Percentiles rank a stretch among this genome's conserved stretches.
Conservation (phyloP, 1,140 invertebrate genomes). For the Anoplolepis gracilipes region DNA sequence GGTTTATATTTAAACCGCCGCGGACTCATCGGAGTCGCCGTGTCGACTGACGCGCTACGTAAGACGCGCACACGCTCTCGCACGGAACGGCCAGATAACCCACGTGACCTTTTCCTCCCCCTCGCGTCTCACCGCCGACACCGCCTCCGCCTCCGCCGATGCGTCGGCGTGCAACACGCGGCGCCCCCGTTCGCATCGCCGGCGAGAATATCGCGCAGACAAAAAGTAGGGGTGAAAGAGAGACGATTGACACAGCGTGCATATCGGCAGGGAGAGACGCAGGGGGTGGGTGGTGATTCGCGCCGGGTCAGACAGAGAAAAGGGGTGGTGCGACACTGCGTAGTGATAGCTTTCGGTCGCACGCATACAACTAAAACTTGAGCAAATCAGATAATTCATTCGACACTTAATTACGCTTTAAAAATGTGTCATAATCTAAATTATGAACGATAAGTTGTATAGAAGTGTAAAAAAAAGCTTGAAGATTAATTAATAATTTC, state of each 20-base stretch:
- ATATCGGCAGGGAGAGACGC: conserved; percentile 1
- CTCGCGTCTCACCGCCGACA: not conserved
- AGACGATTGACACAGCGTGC: conserved; percentile 56
- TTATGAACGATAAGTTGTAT: not conserved
- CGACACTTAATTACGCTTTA: not conserved
- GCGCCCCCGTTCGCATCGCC: conserved; percentile 9
- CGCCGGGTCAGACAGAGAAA: conserved; percentile 58
- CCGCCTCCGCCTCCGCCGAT: conserved; percentile 22
- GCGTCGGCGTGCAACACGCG: conserved; percentile 50
- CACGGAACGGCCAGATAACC: conserved; percentile 78
- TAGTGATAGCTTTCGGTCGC: conserved; percentile 40
- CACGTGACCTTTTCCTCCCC: conserved; percentile 77
- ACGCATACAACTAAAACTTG: not conserved
- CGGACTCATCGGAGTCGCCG: conserved; percentile 70
- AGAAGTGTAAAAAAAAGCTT: not conserved
- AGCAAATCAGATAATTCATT: conserved; percentile 1
- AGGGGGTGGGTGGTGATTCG: conserved; percentile 18
- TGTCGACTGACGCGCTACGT: conserved; percentile 77
- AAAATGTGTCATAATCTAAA: not conserved
- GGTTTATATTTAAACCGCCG: conserved; percentile 78
- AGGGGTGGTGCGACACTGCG: conserved; percentile 55
- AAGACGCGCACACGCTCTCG: conserved; percentile 75
- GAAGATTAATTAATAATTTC: not conserved
- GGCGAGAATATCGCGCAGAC: conserved; percentile 50
- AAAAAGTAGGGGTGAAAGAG: conserved; percentile 61